These are phyloP conservation scores for Microhierax caerulescens DNA, from an alignment of 2,797 vertebrate genomes.

Conservation along the genomic window DNA sequence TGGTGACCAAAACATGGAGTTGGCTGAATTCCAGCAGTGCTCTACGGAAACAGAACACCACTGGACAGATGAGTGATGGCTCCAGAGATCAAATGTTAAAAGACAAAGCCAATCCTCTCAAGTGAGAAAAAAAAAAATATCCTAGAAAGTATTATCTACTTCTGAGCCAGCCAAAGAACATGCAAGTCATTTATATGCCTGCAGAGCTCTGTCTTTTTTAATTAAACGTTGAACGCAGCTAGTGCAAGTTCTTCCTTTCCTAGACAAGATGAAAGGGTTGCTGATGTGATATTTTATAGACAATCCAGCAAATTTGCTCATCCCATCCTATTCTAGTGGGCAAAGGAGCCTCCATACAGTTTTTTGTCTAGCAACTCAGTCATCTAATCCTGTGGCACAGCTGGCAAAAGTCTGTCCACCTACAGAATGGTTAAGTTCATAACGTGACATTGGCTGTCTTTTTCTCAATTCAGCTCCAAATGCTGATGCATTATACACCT, in stretches of 20 bases:
- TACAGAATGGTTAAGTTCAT: not conserved
- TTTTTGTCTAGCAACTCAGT: not conserved
- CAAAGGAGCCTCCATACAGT: not conserved
- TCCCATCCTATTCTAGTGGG: not conserved
- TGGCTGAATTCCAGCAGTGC: conserved; percentile 26
- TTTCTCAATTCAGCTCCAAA: not conserved
- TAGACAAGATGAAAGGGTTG: not conserved
- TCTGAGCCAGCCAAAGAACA: not conserved
- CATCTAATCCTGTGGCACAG: not conserved
- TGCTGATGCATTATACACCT: not conserved
- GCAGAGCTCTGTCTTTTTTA: not conserved
- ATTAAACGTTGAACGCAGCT: not conserved
- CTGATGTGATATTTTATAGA: not conserved
- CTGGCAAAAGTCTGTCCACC: not conserved
- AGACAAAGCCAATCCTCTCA: not conserved
- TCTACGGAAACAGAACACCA: conserved; percentile 18
- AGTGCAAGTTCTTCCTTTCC: not conserved
- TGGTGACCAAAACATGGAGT: not conserved
- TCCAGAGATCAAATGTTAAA: not conserved
- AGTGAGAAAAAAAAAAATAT: not conserved
- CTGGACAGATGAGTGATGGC: not conserved
- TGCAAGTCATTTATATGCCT: not conserved
- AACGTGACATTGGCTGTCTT: not conserved
- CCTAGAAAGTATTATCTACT: not conserved
- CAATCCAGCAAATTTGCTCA: not conserved